A percentile compares a stretch with the other conserved stretches of the same genome.
phyloP scores from a whole-genome alignment of 2,888 invertebrate genomes.

The Amphipyra tragopoginis region DNA sequence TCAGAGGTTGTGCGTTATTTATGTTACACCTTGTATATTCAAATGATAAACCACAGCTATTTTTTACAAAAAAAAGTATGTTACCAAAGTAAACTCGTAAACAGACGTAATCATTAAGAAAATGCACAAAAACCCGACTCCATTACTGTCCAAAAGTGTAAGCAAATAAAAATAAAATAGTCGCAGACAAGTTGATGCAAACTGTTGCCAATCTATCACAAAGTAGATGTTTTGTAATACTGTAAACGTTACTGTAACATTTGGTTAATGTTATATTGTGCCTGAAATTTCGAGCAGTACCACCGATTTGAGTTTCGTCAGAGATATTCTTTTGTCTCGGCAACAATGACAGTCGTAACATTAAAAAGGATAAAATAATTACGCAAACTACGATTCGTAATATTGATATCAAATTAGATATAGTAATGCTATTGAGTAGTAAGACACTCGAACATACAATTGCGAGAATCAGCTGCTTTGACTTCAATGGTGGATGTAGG shows the following conservation, averaged over 20 bases:
- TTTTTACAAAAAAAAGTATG: background rate
- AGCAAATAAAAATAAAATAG: conserved; percentile 15
- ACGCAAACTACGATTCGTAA: too few relatives aligned
- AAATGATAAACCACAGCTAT: too few relatives aligned
- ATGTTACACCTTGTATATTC: too few relatives aligned
- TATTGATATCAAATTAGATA: too few relatives aligned
- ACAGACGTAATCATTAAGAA: background rate
- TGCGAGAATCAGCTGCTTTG: too few relatives aligned
- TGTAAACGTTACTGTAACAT: conserved; percentile 20
- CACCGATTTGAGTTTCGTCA: conserved; percentile 12
- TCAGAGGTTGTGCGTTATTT: too few relatives aligned
- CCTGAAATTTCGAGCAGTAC: conserved; percentile 20
- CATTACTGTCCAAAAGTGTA: conserved; percentile 13
- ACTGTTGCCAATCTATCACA: conserved; percentile 27
- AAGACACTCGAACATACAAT: too few relatives aligned
- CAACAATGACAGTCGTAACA: too few relatives aligned
- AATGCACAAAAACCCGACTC: conserved; percentile 1
- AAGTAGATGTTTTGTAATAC: conserved; percentile 28
- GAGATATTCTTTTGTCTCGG: background rate
- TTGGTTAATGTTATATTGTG: conserved; percentile 24
- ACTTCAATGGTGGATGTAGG: too few relatives aligned
- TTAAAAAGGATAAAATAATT: too few relatives aligned
- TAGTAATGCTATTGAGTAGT: too few relatives aligned
- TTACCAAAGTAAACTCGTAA: background rate
- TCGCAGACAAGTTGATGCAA: conserved; percentile 33